These are phyloP conservation scores for Bursaphelenchus mucronatus DNA, from an alignment of 1,140 invertebrate genomes.

Conservation along the genomic window DNA sequence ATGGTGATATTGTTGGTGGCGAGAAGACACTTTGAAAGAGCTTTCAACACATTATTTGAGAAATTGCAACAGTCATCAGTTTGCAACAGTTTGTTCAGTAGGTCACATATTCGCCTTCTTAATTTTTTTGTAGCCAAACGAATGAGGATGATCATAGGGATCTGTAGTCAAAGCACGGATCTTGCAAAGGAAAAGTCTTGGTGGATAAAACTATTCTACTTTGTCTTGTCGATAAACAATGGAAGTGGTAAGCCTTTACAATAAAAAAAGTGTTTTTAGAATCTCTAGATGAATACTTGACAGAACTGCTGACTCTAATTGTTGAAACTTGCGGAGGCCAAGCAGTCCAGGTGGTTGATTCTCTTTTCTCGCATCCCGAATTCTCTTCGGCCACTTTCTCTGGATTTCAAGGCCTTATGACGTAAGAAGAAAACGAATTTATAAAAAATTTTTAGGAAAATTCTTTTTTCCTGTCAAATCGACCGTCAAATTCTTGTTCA, in stretches of 20 bases:
- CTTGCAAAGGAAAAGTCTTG: conserved; percentile 17
- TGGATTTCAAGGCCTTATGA: conserved; percentile 17
- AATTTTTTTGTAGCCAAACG: conserved; percentile 20
- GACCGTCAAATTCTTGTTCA: conserved; percentile 8
- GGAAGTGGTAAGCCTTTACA: conserved; percentile 3
- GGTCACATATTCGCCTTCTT: conserved; percentile 9
- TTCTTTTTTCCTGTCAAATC: conserved; percentile 19
- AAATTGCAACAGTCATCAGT: conserved; percentile 16
- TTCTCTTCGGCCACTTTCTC: conserved; percentile 26
- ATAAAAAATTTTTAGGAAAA: conserved; percentile 3
- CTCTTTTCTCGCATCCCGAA: conserved; percentile 26
- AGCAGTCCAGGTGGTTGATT: conserved; percentile 24
- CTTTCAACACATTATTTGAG: conserved; percentile 45
- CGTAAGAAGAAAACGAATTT: conserved; percentile 7
- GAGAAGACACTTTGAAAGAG: conserved; percentile 33
- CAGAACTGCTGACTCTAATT: conserved; percentile 24
- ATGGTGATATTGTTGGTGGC: conserved; percentile 34
- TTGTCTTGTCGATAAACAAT: conserved; percentile 14
- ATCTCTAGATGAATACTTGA: conserved; percentile 11
- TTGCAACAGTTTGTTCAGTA: conserved; percentile 23
- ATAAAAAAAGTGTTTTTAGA: conserved; percentile 2
- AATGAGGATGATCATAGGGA: conserved; percentile 23
- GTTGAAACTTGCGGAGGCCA: conserved; percentile 20
- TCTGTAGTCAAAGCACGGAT: conserved; percentile 13
- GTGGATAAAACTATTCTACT: conserved; percentile 24